Percentiles rank a stretch among this genome's conserved stretches.
These are phyloP conservation scores for Chrysolina oricalcia DNA, from an alignment of 2,888 invertebrate genomes.

Conservation along the genomic window DNA sequence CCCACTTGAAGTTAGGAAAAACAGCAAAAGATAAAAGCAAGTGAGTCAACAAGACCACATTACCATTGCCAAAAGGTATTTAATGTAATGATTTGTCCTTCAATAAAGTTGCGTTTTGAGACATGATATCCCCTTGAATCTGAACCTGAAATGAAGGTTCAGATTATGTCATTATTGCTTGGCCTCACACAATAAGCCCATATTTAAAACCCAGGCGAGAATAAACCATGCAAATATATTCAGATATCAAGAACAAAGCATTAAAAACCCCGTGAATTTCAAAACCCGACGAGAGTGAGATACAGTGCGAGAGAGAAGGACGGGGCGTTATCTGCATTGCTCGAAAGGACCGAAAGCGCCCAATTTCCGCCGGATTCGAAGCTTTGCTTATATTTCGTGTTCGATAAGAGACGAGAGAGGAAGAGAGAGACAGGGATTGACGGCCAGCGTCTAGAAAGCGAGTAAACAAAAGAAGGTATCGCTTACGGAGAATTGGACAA, in stretches of 20 bases:
- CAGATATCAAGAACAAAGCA: slow-evolving; percentile 9
- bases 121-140: not conserved
- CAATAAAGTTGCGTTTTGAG: not conserved
- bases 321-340: not conserved
- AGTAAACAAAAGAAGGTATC: slow-evolving; percentile 32
- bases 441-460: slow-evolving; percentile 27
- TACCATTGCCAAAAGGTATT: too few species aligned
- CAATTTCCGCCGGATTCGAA: slow-evolving; percentile 22
- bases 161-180: not conserved
- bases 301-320: not conserved
- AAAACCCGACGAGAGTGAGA: not conserved
- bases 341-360: slow-evolving; percentile 9
- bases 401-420: not conserved
- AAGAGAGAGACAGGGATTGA: slow-evolving; percentile 9
- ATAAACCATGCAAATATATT: slow-evolving; percentile 3
- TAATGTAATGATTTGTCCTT: too few species aligned
- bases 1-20: too few species aligned
- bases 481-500: slow-evolving; percentile 21
- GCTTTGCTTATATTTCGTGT: slow-evolving; percentile 24
- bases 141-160: too few species aligned
- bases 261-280: slow-evolving; percentile 13
- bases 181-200: not conserved
- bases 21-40: too few species aligned
- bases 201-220: not conserved
- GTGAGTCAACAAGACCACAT: too few species aligned